Evolutionary conservation across 2,888 invertebrate species (phyloP), one percentile per base, ranked within the genome.

Genomic region (Drepanosiphum platanoidis): DNA sequence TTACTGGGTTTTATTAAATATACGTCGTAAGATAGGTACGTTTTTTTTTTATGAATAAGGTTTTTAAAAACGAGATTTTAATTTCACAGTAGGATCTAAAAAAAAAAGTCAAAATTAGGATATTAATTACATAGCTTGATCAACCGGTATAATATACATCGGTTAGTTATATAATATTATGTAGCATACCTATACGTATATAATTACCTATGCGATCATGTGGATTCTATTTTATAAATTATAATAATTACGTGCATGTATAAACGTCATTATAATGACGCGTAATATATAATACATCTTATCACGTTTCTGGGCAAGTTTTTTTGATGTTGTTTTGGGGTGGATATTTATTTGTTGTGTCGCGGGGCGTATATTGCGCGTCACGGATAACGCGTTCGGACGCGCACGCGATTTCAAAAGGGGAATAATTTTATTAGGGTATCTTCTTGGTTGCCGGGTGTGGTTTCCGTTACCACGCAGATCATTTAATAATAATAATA

Each of bases 391-490:
- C 34, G n/a, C n/a, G n/a, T 52, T 52, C 22, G 22, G 36, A 34
- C 42, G 27, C 46, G 5, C 82, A 72, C 82, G 71, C 71, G 39
- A 82, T 72, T 34, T 72, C 13, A 32, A 34, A 79, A 46, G 79
- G 79, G 66, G 66, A 79, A 68, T 66, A 15, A 52, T 71, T 81
- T 39, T 58, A 71, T 68, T 46, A 22, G 78, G 79, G 79, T 79
- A 70, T 52, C 39, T 52, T 68, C 46, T 83, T 42, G 52, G 84
- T 84, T 68, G 68, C 39, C n/a, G 68, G 84, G 84, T 77, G 84
- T 84, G 84, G 84, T 77, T 84, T 74, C 46, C 74, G 74, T 83
- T 83, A 75, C 46, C 8, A 74, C 22, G 52, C 22, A 9, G 32
- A 74, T 74, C 52, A 74, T 74, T 74, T 39, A 71, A 27, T 39